Evolutionary conservation across 2,113 vertebrate species (phyloP), one percentile per base, ranked within the genome.

Genomic region (Syngnathus scovelli): DNA sequence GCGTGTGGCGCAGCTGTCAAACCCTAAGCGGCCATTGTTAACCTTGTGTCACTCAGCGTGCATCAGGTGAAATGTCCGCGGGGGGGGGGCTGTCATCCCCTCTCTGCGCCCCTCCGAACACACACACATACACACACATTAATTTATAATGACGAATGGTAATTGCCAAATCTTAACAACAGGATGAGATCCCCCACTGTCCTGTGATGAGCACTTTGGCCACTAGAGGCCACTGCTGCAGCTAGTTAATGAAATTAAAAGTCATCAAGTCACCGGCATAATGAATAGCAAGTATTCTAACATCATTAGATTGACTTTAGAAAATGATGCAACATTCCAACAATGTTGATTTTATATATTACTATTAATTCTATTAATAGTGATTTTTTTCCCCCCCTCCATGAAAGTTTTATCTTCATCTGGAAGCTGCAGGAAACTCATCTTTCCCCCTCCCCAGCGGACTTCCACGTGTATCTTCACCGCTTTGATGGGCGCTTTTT

Each of bases 1-100:
- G 70, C 60, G 0, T 76, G 83, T 71, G 84, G 78, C 78, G 78
- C 78, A 78, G 69, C 66, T 84, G 86, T 86, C 48, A 7, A 75
- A 33, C 85, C 77, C 83, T 72, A 70, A 83, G 86, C 76, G 78
- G 82, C 74, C 79, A 70, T 85, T 87, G 85, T 88, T 78, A 76
- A 79, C 81, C 84, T 78, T 68, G 71, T 77, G 71, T 58, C 0
- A 48, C 79, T 79, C 83, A 86, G 83, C 83, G 72, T 71, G 78
- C 71, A 39, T 61, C 69, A 58, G 75, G 66, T 61, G 43, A 71
- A 59, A 60, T 66, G 59, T 76, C 74, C 74, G 70, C 67, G 64
- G 76, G 77, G 64, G 76, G 77, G 1, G 27, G 59, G 19, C 5
- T 73, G 72, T 76, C 56, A 75, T 51, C 46, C 11, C 2, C 43